Conservation (phyloP, 1,140 invertebrate genomes). For the Latrodectus geometricus region DNA sequence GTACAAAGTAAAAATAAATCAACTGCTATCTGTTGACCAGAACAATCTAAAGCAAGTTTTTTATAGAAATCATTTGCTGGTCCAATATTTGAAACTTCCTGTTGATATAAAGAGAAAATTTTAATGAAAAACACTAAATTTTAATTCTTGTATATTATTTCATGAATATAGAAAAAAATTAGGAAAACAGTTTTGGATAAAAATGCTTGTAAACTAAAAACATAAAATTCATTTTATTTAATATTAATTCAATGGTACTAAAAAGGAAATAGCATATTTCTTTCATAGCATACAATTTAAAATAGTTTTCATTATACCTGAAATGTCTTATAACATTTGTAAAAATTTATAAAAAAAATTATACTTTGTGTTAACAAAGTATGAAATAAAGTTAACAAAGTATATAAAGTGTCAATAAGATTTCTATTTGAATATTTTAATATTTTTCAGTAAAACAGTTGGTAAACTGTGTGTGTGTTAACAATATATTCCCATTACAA, state of each 20-base stretch:
- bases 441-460: no score
- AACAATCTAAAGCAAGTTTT: conserved; percentile 94
- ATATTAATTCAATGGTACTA: no score
- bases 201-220: background rate
- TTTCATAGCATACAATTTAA: background rate
- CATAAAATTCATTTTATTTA: no score
- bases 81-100: conserved; percentile 77
- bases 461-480: no score
- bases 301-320: background rate
- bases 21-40: conserved; percentile 94
- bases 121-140: background rate
- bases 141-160: background rate
- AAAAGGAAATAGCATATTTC: no score
- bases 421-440: background rate
- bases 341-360: no score
- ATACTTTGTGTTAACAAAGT: no score
- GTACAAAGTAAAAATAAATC: conserved; percentile 95
- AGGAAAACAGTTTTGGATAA: no score
- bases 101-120: conserved; percentile 43
- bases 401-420: background rate
- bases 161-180: no score
- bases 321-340: background rate
- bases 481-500: no score
- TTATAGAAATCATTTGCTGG: conserved; percentile 99
- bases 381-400: no score